phyloP scores from a whole-genome alignment of 2,888 invertebrate genomes.

The Mythimna pallens region DNA sequence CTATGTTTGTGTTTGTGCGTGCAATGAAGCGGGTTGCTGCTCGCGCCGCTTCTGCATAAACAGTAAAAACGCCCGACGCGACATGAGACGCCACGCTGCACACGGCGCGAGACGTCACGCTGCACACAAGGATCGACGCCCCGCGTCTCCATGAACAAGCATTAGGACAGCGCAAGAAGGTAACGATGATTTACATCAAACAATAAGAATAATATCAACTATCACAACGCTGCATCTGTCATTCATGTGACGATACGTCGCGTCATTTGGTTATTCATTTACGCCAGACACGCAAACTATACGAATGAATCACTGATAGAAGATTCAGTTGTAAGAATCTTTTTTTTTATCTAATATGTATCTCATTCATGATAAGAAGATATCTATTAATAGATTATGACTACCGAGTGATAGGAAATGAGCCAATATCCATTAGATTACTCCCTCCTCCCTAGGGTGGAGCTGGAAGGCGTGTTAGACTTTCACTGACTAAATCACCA shows the following conservation, averaged over 20 bases:
- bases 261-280: conserved; percentile 5
- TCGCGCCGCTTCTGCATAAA: too few relatives aligned
- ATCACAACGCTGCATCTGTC: background rate
- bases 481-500: background rate
- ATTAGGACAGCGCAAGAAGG: too few relatives aligned
- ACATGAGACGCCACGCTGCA: too few relatives aligned
- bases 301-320: conserved; percentile 3
- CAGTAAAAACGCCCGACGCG: too few relatives aligned
- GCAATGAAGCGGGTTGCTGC: too few relatives aligned
- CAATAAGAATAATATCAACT: background rate
- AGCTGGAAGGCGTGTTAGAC: background rate
- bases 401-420: background rate
- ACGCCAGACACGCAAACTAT: conserved; percentile 1
- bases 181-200: too few relatives aligned
- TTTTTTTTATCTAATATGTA: background rate
- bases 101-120: too few relatives aligned
- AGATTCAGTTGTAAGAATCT: conserved; percentile 2
- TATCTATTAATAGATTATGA: background rate
- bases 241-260: background rate
- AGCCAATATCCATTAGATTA: background rate
- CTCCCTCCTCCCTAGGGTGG: background rate
- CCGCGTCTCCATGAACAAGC: too few relatives aligned
- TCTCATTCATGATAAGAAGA: background rate
- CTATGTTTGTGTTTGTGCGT: too few relatives aligned
- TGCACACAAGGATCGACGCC: too few relatives aligned